Percentiles rank a stretch among this genome's conserved stretches.
phyloP scores from a whole-genome alignment of 2,113 vertebrate species.

The Serilophus lunatus region DNA sequence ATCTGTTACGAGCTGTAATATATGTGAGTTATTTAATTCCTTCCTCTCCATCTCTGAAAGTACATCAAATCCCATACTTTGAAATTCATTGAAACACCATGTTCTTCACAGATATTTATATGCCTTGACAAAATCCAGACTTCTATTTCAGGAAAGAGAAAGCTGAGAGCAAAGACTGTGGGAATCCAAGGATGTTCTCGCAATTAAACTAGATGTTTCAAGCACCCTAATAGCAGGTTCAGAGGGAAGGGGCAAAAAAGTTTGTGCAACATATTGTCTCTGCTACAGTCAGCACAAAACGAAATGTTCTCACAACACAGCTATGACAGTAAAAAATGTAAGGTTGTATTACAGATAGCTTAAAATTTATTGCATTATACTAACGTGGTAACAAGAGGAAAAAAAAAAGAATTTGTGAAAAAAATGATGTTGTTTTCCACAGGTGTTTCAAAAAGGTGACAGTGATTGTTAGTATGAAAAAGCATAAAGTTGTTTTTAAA shows the following conservation, averaged over 20 bases:
- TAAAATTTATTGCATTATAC: background rate
- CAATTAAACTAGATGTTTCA: background rate
- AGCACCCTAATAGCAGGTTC: background rate
- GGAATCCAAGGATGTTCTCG: background rate
- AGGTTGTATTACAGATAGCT: background rate
- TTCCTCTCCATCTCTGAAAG: background rate
- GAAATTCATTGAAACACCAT: background rate
- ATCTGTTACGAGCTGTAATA: background rate
- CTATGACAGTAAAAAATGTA: background rate
- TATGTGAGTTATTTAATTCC: background rate
- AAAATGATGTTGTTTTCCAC: background rate
- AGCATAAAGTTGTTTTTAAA: background rate
- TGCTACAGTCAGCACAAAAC: background rate
- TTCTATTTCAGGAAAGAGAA: background rate
- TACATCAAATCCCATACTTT: background rate
- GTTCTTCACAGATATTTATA: background rate
- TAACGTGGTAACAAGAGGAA: background rate
- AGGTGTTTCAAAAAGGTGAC: background rate
- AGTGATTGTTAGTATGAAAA: background rate
- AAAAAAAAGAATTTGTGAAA: background rate
- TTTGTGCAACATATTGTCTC: background rate
- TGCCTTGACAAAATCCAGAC: background rate
- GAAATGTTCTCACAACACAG: background rate
- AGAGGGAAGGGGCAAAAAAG: background rate
- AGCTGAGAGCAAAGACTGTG: background rate